phyloP scores from a whole-genome alignment of 35 echinoderm and acorn worm species.

The Eucidaris tribuloides region DNA sequence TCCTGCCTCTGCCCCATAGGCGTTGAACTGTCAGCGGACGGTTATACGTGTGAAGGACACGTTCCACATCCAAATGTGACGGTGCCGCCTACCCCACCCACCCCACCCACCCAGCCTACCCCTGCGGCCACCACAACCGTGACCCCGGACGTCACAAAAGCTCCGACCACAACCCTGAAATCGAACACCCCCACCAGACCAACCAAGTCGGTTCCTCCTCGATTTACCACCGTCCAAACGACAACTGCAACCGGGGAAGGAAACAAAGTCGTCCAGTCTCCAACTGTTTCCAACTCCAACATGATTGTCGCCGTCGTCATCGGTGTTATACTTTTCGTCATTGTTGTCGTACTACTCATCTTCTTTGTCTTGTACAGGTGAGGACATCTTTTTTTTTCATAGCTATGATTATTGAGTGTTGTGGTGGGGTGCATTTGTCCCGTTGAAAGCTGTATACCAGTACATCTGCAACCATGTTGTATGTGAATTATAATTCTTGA shows the following conservation, averaged over 20 bases:
- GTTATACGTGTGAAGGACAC: slow-evolving; percentile 52
- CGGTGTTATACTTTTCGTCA: slow-evolving; percentile 14
- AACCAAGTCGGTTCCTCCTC: too few species aligned
- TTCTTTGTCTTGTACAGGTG: slow-evolving; percentile 43
- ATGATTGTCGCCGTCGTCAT: slow-evolving; percentile 36
- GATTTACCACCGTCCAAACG: too few species aligned
- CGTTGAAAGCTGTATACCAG: too few species aligned
- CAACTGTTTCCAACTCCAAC: not conserved
- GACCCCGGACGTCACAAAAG: not conserved
- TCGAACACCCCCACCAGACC: not conserved
- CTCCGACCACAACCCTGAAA: not conserved
- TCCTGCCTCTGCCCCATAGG: slow-evolving; percentile 75
- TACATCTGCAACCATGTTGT: too few species aligned
- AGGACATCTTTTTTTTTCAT: not conserved
- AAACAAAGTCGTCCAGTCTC: too few species aligned
- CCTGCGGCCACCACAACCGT: not conserved
- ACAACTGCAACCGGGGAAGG: too few species aligned
- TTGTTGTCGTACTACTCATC: slow-evolving; percentile 44
- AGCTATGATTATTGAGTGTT: too few species aligned
- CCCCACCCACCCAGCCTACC: too few species aligned
- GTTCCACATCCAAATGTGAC: not conserved
- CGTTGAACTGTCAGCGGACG: slow-evolving; percentile 38
- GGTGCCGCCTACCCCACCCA: not conserved
- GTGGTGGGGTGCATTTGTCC: too few species aligned
- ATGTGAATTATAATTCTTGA: too few species aligned